Base-by-base conservation (phyloP, 1,140 invertebrate genomes). In the Goniozus legneri region DNA sequence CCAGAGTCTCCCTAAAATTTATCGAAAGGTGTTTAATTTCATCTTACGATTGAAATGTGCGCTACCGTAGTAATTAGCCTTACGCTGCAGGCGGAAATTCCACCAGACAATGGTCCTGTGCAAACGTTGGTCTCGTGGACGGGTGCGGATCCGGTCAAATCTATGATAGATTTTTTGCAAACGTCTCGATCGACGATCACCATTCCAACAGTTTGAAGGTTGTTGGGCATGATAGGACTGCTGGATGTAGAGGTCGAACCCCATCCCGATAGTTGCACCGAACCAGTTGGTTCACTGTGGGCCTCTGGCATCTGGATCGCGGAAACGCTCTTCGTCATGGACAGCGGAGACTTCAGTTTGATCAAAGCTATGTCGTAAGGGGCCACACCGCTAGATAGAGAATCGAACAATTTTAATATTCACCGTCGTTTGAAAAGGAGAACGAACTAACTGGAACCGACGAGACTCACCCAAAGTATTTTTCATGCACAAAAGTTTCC, bases 281-380 rank as follows among this genome's bases (percentile, higher is more conserved):
- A 44, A 15, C 77, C 76, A 12, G 56, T 30, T 16, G 75, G 77
- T 0, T 72, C 42, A 8, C 58, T 50, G 12, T 74, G 73, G 4
- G 60, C 44, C 19, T 60, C 47, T 32, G 80, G 77, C 51, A 86
- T 53, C 3, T 47, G 33, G 12, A 83, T 74, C 2, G 81, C 64
- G 4, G 77, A 71, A 0, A 88, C 77, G 32, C 60, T 65, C 19
- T 79, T 64, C 48, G 75, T 79, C 49, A 81, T 58, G 10, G 53
- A 58, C 16, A 67, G 32, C 2, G 62, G 71, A 15, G 62, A 64
- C 10, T 64, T 60, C 8, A 85, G 67, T 45, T 73, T 77, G 13
- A 87, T 60, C 1, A 88, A 42, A 16, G 80, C 83, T 47, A 88
- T 81, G 54, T 88, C 86, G 44, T 80, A 77, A 10, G 73, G 73